phyloP scores from a whole-genome alignment of 2,797 vertebrate species.

The Phoeniculus purpureus region DNA sequence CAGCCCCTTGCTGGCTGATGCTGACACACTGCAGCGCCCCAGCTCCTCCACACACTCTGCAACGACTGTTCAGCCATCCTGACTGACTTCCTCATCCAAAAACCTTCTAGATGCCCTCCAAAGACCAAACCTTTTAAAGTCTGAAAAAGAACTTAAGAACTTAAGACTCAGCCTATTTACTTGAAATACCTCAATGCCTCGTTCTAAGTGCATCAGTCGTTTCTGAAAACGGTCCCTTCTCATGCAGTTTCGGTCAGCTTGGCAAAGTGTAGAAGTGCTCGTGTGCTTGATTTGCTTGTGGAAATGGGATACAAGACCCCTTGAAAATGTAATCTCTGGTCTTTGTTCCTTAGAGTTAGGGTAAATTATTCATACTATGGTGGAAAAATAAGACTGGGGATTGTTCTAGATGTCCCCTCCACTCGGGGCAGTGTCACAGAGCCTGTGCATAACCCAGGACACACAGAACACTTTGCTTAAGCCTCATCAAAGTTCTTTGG shows the following conservation, averaged over 20 bases:
- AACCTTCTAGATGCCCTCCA: not conserved
- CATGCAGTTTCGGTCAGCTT: not conserved
- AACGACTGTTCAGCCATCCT: not conserved
- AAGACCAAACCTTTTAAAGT: not conserved
- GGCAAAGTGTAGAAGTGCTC: not conserved
- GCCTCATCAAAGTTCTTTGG: not conserved
- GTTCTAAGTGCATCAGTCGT: not conserved
- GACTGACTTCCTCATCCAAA: not conserved
- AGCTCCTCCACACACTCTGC: not conserved
- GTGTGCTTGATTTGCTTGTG: not conserved
- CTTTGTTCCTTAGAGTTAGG: not conserved
- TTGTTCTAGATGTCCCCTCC: not conserved
- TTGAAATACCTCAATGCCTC: not conserved
- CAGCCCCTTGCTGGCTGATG: not conserved
- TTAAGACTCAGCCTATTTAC: not conserved
- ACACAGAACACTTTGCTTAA: not conserved
- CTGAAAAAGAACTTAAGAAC: not conserved
- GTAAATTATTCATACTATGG: not conserved
- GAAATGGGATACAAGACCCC: not conserved
- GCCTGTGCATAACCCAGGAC: not conserved
- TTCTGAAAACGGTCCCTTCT: not conserved
- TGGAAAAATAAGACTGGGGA: not conserved
- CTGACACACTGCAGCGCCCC: rapidly evolving
- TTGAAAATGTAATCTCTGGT: not conserved
- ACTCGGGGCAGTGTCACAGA: not conserved